Conservation (phyloP, 2,888 invertebrate genomes). For the Pachliopta kotzebuea region DNA sequence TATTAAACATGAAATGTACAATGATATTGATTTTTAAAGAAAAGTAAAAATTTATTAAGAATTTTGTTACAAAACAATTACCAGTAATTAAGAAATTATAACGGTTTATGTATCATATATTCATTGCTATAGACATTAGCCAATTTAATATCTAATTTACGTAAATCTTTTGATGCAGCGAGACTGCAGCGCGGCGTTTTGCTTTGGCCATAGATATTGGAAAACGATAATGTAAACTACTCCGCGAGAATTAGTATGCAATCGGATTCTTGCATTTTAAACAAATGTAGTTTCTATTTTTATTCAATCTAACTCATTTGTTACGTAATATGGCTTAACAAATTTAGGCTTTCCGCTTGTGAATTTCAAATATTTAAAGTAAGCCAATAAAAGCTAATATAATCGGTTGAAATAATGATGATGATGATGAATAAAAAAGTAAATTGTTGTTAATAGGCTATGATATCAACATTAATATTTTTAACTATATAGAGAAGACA, state of each 20-base stretch:
- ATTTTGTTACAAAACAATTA: neutral
- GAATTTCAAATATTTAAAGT: no score
- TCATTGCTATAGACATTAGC: conserved; percentile 67
- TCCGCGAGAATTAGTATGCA: conserved; percentile 64
- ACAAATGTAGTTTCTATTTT: conserved; percentile 15
- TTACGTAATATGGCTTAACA: no score
- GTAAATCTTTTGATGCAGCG: conserved; percentile 75
- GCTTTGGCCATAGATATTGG: conserved; percentile 65
- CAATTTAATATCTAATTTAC: conserved; percentile 67
- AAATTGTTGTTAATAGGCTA: neutral
- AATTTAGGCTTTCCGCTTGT: no score
- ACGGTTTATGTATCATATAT: neutral
- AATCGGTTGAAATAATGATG: neutral
- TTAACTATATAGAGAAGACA: neutral
- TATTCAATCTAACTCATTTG: neutral
- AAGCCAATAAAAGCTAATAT: no score
- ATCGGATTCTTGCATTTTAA: conserved; percentile 39
- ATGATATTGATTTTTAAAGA: no score
- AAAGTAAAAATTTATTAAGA: no score
- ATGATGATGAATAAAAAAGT: no score
- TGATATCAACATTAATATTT: neutral
- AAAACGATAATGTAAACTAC: conserved; percentile 69
- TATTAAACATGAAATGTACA: no score
- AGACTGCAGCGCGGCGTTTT: conserved; percentile 60
- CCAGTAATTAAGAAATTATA: neutral